These are phyloP conservation scores for Danaus chrysippus DNA, from an alignment of 2,888 invertebrate species.

Conservation along the genomic window DNA sequence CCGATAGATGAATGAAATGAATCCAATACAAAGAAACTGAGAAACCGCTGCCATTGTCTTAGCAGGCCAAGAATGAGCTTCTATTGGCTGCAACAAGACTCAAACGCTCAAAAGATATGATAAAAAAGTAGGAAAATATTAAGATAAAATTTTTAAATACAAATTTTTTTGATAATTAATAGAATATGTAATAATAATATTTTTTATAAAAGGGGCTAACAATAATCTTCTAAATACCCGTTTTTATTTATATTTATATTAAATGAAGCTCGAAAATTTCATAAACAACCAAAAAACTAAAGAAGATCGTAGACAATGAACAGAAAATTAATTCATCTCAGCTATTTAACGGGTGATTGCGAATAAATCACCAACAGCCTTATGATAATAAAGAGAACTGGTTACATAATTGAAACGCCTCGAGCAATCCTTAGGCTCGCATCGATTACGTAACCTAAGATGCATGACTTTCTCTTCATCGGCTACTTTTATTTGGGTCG, in stretches of 20 bases:
- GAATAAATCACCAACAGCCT: conserved; percentile 24
- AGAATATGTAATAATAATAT: no score
- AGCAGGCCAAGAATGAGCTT: no score
- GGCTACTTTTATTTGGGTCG: conserved; percentile 59
- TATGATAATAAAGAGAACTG: conserved; percentile 22
- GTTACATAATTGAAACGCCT: conserved; percentile 25
- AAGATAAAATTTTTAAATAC: no score
- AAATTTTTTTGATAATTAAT: no score
- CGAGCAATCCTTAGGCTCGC: conserved; percentile 36
- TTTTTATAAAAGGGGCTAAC: no score
- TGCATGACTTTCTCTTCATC: conserved; percentile 72
- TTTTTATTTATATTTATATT: not conserved
- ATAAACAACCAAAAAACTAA: not conserved
- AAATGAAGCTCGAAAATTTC: not conserved
- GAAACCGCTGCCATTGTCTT: no score
- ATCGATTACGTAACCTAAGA: conserved; percentile 46
- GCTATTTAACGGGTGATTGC: conserved; percentile 27
- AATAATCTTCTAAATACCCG: not conserved
- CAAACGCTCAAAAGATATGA: no score
- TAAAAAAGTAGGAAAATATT: no score
- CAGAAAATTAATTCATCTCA: conserved; percentile 19
- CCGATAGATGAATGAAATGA: no score
- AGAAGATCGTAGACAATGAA: conserved; percentile 12
- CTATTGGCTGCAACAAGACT: no score
- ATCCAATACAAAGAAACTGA: no score